Evolutionary conservation across 2,888 invertebrate genomes (phyloP).

Genomic region (Allygus modestus): DNA sequence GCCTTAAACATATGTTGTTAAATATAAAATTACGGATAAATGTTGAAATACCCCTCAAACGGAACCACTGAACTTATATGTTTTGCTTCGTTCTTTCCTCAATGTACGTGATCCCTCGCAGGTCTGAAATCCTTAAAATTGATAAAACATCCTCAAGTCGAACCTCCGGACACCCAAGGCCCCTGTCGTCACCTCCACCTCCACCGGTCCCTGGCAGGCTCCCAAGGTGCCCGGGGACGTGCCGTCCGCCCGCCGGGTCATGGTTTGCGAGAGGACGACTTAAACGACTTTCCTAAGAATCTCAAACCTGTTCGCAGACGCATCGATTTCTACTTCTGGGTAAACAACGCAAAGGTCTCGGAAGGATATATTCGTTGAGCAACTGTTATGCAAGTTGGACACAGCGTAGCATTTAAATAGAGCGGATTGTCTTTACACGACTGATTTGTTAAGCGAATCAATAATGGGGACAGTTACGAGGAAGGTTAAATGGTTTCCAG

Average conservation of each 20-base stretch:
- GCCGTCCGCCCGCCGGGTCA: background rate
- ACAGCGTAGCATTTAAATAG: background rate
- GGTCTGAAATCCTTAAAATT: too few relatives aligned
- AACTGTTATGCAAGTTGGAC: background rate
- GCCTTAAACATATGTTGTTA: too few relatives aligned
- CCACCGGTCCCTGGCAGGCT: background rate
- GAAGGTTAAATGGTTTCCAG: too few relatives aligned
- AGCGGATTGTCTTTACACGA: background rate
- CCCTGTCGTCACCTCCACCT: background rate
- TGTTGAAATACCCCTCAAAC: too few relatives aligned
- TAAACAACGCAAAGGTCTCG: conserved; percentile 37
- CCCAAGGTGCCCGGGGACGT: conserved; percentile 5
- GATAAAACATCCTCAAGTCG: too few relatives aligned
- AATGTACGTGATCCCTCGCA: too few relatives aligned
- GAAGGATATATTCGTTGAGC: conserved; percentile 1
- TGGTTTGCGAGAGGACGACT: background rate
- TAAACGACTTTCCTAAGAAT: conserved; percentile 19
- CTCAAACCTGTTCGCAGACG: background rate
- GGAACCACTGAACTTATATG: background rate
- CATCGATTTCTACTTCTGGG: conserved; percentile 23
- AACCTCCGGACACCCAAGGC: background rate
- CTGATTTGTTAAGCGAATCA: background rate
- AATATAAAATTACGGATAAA: too few relatives aligned
- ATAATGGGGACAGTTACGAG: too few relatives aligned
- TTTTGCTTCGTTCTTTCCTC: background rate